phyloP scores from a whole-genome alignment of 2,113 vertebrate species.

The Halichoerus grypus region DNA sequence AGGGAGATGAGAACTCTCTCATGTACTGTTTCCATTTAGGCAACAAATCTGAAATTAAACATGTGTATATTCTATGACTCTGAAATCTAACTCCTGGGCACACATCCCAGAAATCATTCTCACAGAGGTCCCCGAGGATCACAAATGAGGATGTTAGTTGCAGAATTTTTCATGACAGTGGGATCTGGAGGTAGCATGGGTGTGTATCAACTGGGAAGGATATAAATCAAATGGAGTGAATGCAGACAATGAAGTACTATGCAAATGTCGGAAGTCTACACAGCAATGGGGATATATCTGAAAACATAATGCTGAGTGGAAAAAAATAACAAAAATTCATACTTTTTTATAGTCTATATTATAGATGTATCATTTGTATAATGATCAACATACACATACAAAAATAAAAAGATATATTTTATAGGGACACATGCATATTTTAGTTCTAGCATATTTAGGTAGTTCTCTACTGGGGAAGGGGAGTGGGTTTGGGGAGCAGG shows the following conservation, averaged over 20 bases:
- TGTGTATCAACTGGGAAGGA: neutral
- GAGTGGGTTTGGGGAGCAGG: neutral
- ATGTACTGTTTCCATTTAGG: neutral
- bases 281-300: neutral
- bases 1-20: neutral
- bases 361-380: neutral
- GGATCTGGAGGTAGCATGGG: neutral
- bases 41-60: slow-evolving; percentile 17
- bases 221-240: neutral
- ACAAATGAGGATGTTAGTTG: neutral
- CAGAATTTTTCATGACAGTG: neutral
- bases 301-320: neutral
- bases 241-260: neutral
- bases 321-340: neutral
- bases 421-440: neutral
- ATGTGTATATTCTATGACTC: neutral
- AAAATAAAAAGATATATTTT: neutral
- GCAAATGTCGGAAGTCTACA: neutral
- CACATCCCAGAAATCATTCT: neutral
- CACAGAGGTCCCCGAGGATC: neutral
- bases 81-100: neutral
- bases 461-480: neutral
- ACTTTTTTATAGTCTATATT: neutral
- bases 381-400: neutral
- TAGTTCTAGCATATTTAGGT: neutral